Conservation (phyloP, 2,113 vertebrate genomes). For the Pithys albifrons region DNA sequence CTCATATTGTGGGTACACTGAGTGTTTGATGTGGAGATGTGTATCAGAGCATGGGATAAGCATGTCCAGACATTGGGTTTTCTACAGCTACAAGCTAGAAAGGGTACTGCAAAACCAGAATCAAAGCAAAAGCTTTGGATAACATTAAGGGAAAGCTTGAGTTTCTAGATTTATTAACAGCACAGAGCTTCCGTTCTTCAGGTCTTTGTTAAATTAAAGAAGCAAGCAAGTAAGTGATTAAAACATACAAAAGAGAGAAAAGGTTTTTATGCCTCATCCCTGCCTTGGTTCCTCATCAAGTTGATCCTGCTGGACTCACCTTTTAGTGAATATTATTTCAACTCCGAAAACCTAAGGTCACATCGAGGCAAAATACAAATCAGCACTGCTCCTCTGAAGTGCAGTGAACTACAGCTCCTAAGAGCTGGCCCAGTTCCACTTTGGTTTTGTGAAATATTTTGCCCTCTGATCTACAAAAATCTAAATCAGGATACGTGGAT, state of each 20-base stretch:
- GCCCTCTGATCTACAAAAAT: background rate
- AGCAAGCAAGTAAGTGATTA: background rate
- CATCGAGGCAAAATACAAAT: background rate
- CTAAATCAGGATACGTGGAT: background rate
- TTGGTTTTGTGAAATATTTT: background rate
- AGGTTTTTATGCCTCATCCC: background rate
- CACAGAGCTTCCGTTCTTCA: background rate
- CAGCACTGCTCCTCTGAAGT: background rate
- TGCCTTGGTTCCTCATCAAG: background rate
- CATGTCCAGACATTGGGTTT: background rate
- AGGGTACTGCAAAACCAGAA: background rate
- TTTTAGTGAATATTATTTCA: background rate
- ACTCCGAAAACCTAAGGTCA: background rate
- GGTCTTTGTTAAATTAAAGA: background rate
- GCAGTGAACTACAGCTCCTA: background rate
- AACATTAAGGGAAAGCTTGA: background rate
- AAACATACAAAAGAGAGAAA: background rate
- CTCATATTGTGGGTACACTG: background rate
- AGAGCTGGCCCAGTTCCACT: background rate
- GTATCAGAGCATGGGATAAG: background rate
- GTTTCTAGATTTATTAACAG: background rate
- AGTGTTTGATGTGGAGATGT: accelerated
- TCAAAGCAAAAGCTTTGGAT: background rate
- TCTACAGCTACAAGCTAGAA: background rate
- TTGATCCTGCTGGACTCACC: background rate